Conservation (phyloP, 1,140 invertebrate species). For the Anastatus disparis region DNA sequence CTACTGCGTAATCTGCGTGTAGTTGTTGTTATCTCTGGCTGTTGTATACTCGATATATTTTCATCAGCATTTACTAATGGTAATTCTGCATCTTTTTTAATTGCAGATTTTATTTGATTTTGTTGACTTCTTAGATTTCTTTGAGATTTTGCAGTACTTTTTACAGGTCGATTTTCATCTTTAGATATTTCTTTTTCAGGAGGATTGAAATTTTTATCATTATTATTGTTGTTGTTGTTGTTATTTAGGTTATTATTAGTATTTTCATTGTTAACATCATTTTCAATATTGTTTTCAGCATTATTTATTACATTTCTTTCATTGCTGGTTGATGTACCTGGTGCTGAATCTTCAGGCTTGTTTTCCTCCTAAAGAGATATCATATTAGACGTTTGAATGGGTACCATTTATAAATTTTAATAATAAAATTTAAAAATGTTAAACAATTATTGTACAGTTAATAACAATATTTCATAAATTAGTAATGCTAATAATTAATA, state of each 20-base stretch:
- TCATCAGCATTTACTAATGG: conserved; percentile 37
- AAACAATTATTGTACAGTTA: conserved; percentile 26
- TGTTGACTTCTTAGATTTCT: conserved; percentile 48
- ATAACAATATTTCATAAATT: not conserved
- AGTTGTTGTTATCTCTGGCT: conserved; percentile 37
- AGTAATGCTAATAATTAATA: not conserved
- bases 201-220: conserved; percentile 59
- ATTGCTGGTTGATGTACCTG: conserved; percentile 50
- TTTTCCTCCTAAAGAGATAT: conserved; percentile 53
- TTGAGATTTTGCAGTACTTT: conserved; percentile 45
- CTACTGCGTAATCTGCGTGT: conserved; percentile 50
- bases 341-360: conserved; percentile 49
- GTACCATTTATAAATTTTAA: conserved; percentile 39
- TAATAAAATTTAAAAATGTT: not conserved
- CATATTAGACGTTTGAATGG: conserved; percentile 51
- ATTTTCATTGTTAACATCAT: conserved; percentile 29
- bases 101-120: conserved; percentile 45
- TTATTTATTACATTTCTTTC: conserved; percentile 28
- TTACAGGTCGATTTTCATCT: conserved; percentile 30
- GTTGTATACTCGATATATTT: conserved; percentile 33
- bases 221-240: conserved; percentile 53
- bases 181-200: conserved; percentile 44
- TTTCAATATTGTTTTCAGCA: not conserved
- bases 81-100: conserved; percentile 17
- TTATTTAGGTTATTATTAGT: conserved; percentile 53